These are phyloP conservation scores for Ellobium chinense DNA, from an alignment of 2,888 invertebrate genomes.

Conservation along the genomic window DNA sequence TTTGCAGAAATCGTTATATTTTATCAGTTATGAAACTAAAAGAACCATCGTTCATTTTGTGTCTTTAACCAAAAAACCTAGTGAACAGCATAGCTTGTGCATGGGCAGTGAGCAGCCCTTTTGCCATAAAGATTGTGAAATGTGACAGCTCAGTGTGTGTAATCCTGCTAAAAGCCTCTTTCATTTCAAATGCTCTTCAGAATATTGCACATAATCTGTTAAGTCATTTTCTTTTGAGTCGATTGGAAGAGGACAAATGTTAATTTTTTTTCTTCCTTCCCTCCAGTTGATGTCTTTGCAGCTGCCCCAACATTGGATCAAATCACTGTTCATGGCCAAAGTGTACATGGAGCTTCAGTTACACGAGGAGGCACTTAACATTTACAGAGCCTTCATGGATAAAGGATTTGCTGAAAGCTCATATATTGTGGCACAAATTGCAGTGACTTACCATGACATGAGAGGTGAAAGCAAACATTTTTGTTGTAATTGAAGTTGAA, in stretches of 20 bases:
- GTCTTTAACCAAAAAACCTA: too few relatives aligned
- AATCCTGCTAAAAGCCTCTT: too few relatives aligned
- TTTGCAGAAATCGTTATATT: too few relatives aligned
- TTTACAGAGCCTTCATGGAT: conserved; percentile 87
- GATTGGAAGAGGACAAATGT: neutral
- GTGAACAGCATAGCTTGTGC: too few relatives aligned
- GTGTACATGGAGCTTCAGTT: conserved; percentile 93
- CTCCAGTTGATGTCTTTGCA: conserved; percentile 79
- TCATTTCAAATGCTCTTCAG: too few relatives aligned
- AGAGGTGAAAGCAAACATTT: conserved; percentile 82
- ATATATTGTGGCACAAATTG: conserved; percentile 94
- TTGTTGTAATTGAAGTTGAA: too few relatives aligned
- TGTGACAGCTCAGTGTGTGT: too few relatives aligned
- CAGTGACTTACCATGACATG: conserved; percentile 94
- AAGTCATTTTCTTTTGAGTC: neutral
- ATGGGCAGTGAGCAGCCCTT: too few relatives aligned
- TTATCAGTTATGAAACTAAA: too few relatives aligned
- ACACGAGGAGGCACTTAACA: conserved; percentile 92
- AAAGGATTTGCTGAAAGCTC: conserved; percentile 92
- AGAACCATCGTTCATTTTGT: too few relatives aligned
- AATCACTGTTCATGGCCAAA: conserved; percentile 93
- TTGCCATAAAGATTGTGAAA: too few relatives aligned
- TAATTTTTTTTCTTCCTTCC: neutral
- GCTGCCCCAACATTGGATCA: conserved; percentile 95
- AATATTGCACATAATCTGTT: neutral